phyloP scores from a whole-genome alignment of 2,113 vertebrate species.

The Grus americana region DNA sequence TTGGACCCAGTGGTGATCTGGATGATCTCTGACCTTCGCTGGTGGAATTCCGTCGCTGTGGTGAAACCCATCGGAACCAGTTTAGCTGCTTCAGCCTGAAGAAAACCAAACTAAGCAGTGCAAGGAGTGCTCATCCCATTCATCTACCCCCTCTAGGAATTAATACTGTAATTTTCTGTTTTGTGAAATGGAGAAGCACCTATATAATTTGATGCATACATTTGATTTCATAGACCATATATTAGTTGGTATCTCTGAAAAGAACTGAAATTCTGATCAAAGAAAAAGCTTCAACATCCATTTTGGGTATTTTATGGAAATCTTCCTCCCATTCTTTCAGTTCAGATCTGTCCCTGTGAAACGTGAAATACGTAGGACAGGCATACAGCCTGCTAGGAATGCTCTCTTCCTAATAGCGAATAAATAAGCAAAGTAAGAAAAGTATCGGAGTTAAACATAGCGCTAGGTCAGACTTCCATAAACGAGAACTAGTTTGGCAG shows the following conservation, averaged over 20 bases:
- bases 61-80: slow-evolving; percentile 98
- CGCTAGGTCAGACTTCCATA: not conserved
- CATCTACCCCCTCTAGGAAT: not conserved
- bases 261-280: not conserved
- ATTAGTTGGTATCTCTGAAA: not conserved
- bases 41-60: slow-evolving; percentile 96
- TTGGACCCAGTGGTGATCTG: slow-evolving; percentile 98
- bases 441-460: not conserved
- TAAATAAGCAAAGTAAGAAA: not conserved
- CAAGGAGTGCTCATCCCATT: fast-evolving
- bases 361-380: no score
- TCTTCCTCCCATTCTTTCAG: fast-evolving
- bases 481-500: not conserved
- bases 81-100: slow-evolving; percentile 91
- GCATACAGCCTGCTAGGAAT: not conserved
- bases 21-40: slow-evolving; percentile 95
- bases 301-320: not conserved
- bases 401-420: not conserved
- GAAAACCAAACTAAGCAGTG: not conserved
- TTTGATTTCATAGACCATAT: not conserved
- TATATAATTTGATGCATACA: not conserved
- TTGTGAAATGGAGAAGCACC: not conserved
- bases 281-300: not conserved
- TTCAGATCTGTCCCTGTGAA: not conserved
- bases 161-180: not conserved